Conservation (phyloP, 1,140 invertebrate species). For the Hyles vespertilio region DNA sequence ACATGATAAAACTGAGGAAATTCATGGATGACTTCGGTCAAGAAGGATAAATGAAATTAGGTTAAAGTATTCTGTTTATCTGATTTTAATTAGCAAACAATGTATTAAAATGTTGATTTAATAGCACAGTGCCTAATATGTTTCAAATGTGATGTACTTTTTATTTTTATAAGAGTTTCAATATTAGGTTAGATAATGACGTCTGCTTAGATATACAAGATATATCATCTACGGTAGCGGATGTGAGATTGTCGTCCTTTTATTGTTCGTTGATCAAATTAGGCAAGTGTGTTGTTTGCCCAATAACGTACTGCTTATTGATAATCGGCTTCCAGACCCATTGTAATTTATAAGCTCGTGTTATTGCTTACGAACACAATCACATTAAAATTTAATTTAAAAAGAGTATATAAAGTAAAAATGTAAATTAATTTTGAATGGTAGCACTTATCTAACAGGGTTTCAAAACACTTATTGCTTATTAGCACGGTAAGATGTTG, state of each 20-base stretch:
- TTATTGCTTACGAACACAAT: too few relatives aligned
- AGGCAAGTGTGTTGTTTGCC: too few relatives aligned
- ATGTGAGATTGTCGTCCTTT: not conserved
- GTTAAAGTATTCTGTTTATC: conserved; percentile 2
- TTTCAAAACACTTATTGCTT: too few relatives aligned
- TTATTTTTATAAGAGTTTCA: conserved; percentile 27
- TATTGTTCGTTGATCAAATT: too few relatives aligned
- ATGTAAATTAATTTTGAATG: too few relatives aligned
- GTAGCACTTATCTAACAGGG: too few relatives aligned
- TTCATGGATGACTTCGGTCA: conserved; percentile 99
- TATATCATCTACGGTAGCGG: not conserved
- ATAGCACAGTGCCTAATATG: conserved; percentile 24
- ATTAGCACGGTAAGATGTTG: too few relatives aligned
- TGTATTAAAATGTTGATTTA: conserved; percentile 3
- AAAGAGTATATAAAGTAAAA: too few relatives aligned
- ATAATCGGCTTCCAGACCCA: too few relatives aligned
- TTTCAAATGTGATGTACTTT: conserved; percentile 17
- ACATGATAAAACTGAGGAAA: conserved; percentile 95
- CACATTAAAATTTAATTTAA: too few relatives aligned
- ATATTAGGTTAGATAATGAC: not conserved
- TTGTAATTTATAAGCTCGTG: too few relatives aligned
- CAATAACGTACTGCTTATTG: too few relatives aligned
- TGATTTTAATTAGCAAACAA: conserved; percentile 6
- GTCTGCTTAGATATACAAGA: not conserved
- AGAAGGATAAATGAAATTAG: conserved; percentile 86